Evolutionary conservation across 2,113 vertebrate genomes (phyloP).

Genomic region (Nesogale talazaci): DNA sequence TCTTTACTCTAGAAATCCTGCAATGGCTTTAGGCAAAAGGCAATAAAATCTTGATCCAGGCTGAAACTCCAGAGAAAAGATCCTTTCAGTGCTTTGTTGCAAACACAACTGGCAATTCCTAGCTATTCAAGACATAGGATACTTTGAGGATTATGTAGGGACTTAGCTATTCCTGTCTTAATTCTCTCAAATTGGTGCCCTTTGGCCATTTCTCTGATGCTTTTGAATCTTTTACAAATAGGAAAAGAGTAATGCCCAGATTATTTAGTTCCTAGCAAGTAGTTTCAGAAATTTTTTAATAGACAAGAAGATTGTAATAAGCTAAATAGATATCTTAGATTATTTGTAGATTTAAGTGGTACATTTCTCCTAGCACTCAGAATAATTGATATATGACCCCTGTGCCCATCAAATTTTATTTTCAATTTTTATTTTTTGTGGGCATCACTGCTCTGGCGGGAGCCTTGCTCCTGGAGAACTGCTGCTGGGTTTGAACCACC

Average conservation of each 20-base stretch:
- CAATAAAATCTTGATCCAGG: slow-evolving; percentile 17
- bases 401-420: not conserved
- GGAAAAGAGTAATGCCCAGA: not conserved
- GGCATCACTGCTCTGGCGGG: no score
- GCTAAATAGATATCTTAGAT: not conserved
- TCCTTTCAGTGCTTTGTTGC: not conserved
- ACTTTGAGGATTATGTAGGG: not conserved
- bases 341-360: slow-evolving; percentile 27
- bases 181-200: not conserved
- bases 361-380: not conserved
- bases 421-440: no score
- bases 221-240: not conserved
- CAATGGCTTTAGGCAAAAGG: not conserved
- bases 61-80: slow-evolving; percentile 25
- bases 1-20: slow-evolving; percentile 31
- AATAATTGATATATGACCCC: slow-evolving; percentile 17
- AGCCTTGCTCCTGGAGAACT: no score
- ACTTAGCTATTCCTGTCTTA: not conserved
- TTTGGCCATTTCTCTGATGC: slow-evolving; percentile 9
- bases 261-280: not conserved
- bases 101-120: not conserved
- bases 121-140: not conserved
- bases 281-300: not conserved
- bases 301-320: not conserved
- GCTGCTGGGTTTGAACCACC: no score